Conservation (phyloP, 2,888 invertebrate genomes). For the Napeogenes inachia region DNA sequence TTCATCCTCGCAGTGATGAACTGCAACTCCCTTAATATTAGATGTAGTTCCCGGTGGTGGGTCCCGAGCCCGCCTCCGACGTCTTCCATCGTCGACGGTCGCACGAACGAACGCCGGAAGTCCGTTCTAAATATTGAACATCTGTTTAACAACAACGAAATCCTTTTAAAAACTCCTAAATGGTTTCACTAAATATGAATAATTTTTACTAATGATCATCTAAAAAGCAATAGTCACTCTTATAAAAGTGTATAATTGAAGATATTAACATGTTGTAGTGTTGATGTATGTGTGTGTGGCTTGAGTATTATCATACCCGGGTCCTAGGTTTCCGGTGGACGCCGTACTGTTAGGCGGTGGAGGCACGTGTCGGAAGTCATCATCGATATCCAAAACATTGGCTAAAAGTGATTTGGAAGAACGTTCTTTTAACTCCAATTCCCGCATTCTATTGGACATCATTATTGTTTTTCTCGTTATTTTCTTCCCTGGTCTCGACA, state of each 20-base stretch:
- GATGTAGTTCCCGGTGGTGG: conserved; percentile 90
- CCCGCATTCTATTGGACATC: conserved; percentile 94
- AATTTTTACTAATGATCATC: background rate
- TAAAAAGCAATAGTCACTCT: background rate
- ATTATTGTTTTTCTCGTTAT: conserved; percentile 93
- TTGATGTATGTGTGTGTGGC: too few species aligned
- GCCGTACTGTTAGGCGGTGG: conserved; percentile 79
- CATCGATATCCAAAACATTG: conserved; percentile 96
- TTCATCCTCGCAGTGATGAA: conserved; percentile 96
- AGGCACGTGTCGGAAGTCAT: conserved; percentile 90
- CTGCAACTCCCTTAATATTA: conserved; percentile 94
- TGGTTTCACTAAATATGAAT: conserved; percentile 16
- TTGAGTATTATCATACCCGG: conserved; percentile 68
- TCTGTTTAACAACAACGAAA: conserved; percentile 39
- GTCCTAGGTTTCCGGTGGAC: conserved; percentile 80
- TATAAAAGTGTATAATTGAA: conserved; percentile 6
- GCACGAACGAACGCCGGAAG: conserved; percentile 80
- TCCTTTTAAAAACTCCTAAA: conserved; percentile 23
- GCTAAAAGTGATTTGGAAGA: conserved; percentile 96
- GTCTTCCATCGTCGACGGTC: conserved; percentile 88
- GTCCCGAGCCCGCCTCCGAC: conserved; percentile 79
- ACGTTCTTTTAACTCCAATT: conserved; percentile 94
- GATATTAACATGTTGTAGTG: too few species aligned
- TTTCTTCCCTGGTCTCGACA: conserved; percentile 97
- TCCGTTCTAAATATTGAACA: conserved; percentile 75